Base-by-base conservation (phyloP, 2,797 vertebrate species). In the Typhlichthys subterraneus region DNA sequence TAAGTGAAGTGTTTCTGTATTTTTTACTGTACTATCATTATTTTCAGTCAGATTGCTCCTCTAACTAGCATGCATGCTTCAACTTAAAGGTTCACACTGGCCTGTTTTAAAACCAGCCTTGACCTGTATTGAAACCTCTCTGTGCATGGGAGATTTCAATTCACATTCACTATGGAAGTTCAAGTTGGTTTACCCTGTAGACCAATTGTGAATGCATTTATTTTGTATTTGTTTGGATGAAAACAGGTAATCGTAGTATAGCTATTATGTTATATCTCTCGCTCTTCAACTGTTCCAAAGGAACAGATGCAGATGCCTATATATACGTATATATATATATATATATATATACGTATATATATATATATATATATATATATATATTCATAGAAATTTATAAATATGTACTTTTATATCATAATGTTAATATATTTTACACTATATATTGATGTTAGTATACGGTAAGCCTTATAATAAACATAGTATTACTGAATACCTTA, bases 111-210 rank as follows among this genome's bases (percentile, higher is more conserved):
- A 90, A 88, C 85, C 88, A 82, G 76, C 88, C 89, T 85, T 72
- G 85, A 87, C 85, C 89, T 88, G 87, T 87, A 85, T 91, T 90
- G 89, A 65, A 86, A 68, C 85, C 87, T 89, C 89, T 92, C 88
- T 89, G 90, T 92, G 90, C 90, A 91, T 91, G 90, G 87, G 90
- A 89, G 88, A 86, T 84, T 89, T 90, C 87, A 84, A 90, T 91
- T 76, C 85, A 86, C 69, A 78, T 73, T 68, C 79, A 73, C 83
- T 78, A 67, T 73, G 79, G 82, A 77, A 75, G 59, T 83, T 77
- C 67, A 61, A 75, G 29, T 52, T 7, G 80, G 82, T 65, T 79
- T 60, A 54, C 31, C 71, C 61, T 2, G 73, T 78, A 79, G 70
- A 74, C 79, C 63, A 5, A 8, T 61, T 45, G 80, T 74, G 72